These are phyloP conservation scores for Pampus argenteus DNA, from an alignment of 2,797 vertebrate species.

Conservation along the genomic window DNA sequence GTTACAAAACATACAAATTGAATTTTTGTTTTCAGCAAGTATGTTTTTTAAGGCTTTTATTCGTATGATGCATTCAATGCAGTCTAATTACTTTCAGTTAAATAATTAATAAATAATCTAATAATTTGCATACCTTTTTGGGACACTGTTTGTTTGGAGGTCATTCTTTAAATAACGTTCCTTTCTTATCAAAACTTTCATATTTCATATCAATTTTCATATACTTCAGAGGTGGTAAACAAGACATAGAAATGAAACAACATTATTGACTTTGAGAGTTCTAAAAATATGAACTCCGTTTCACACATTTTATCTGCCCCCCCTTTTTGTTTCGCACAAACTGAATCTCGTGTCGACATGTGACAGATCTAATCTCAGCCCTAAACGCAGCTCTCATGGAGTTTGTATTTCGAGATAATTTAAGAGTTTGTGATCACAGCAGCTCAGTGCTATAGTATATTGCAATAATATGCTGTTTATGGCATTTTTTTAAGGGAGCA, in stretches of 20 bases:
- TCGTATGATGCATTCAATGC: background rate
- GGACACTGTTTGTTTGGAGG: too few species aligned
- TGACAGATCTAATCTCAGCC: conserved; percentile 9
- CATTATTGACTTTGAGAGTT: background rate
- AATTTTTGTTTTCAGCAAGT: conserved; percentile 3
- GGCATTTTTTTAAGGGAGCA: conserved; percentile 18
- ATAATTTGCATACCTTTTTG: rapidly evolving
- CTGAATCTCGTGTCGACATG: conserved; percentile 8
- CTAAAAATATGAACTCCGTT: background rate
- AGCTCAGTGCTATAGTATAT: background rate
- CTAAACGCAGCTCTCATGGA: background rate
- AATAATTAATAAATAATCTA: background rate
- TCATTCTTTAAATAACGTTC: background rate
- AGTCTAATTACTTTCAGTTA: background rate
- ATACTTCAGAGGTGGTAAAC: background rate
- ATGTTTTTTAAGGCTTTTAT: background rate
- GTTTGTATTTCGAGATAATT: conserved; percentile 2
- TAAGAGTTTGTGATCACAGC: background rate
- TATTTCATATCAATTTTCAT: too few species aligned
- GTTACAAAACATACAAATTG: conserved; percentile 18
- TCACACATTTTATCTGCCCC: conserved; percentile 11
- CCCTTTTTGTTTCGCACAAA: background rate
- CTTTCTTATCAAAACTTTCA: background rate
- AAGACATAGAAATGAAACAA: background rate
- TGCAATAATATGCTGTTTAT: conserved; percentile 5